Evolutionary conservation across 2,113 vertebrate genomes (phyloP).

Genomic region (Rhinolophus sinicus): DNA sequence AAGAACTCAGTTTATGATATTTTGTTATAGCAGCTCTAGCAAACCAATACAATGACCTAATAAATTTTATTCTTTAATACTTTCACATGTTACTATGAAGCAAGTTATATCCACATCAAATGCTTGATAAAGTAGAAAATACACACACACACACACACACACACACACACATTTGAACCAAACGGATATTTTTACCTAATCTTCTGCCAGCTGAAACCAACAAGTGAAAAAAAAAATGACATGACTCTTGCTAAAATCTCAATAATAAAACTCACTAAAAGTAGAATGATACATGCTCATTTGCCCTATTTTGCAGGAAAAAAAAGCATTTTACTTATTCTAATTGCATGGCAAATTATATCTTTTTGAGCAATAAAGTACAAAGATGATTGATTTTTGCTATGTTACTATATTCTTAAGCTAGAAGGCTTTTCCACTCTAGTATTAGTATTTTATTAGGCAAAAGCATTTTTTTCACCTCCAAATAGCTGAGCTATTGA

Average conservation of each 20-base stretch:
- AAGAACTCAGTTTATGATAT: not conserved
- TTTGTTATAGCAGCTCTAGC: not conserved
- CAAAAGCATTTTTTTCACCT: not conserved
- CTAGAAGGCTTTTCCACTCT: not conserved
- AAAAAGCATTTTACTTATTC: not conserved
- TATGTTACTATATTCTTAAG: not conserved
- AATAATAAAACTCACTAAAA: conserved; percentile 10
- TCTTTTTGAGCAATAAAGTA: not conserved
- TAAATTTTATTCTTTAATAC: not conserved
- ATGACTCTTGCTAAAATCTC: conserved; percentile 27
- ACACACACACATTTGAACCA: not conserved
- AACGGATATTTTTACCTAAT: conserved; percentile 15
- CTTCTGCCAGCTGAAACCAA: conserved; percentile 1
- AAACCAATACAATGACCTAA: not conserved
- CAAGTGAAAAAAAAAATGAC: not conserved
- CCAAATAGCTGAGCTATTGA: not conserved
- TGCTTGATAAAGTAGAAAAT: not conserved
- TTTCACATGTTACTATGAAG: not conserved
- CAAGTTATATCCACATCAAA: not conserved
- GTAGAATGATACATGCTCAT: not conserved
- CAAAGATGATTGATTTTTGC: not conserved
- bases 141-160: no score
- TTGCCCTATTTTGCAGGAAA: not conserved
- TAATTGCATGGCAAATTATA: not conserved
- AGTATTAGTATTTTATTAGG: not conserved